Evolutionary conservation across 2,888 invertebrate species (phyloP), one percentile per base, ranked within the genome.

Genomic region (Coleophora deauratella): DNA sequence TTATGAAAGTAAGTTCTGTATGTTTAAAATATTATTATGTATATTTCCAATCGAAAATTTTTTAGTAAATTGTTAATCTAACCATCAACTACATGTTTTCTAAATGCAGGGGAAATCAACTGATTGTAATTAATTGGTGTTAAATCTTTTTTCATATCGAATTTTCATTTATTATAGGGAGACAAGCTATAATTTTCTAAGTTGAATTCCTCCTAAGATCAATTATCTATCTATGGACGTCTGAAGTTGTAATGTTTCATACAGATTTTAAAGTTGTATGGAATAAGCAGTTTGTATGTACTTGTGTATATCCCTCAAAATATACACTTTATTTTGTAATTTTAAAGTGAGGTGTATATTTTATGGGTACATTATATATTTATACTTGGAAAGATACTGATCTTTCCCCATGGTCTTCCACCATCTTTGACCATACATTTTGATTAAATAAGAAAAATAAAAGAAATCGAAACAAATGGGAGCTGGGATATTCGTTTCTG

Each of bases 191-290:
- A 62, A 62, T 57, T 65, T 62, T 56, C 51, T 69, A 69, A 69
- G 65, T 61, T 59, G 55, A 54, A 59, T 62, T 69, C 69, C 63
- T 68, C 66, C 54, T 72, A 72, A 72, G 71, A 64, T 70, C 62
- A 66, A 66, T 55, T 65, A 35, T 38, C 31, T n/a, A 60, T 21
- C 21, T 21, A 46, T 57, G 49, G 40, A 57, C 53, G 47, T 48
- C 49, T 21, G 42, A 46, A 54, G 50, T 50, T 50, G 53, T 28
- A 37, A 21, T 21, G 41, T 59, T 52, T 49, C 43, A 44, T 42
- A 47, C 48, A 53, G 47, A 55, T 50, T 46, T 44, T 52, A 30
- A 45, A 46, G 47, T 44, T 42, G 40, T 45, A 38, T 40, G 37
- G 8, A 32, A 14, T 6, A n/a, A 32, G 27, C 12, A 21, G 21